A percentile compares a stretch with the other conserved stretches of the same genome.
phyloP scores from a whole-genome alignment of 2,888 invertebrate species.

The Heliconius hortense region DNA sequence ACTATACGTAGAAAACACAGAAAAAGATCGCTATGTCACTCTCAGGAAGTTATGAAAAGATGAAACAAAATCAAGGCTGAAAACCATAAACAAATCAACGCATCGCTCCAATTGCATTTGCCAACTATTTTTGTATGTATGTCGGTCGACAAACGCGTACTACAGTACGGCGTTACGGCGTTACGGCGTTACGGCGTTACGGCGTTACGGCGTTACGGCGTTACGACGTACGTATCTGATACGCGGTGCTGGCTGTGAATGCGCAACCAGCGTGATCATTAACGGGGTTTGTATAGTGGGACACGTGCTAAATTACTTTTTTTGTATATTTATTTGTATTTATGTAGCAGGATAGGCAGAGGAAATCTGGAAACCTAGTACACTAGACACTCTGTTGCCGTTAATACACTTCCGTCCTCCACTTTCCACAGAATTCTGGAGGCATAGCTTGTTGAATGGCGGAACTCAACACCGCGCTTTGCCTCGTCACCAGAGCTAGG shows the following conservation, averaged over 20 bases:
- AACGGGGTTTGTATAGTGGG: not conserved
- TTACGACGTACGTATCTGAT: slow-evolving; percentile 3
- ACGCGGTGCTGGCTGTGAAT: slow-evolving; percentile 13
- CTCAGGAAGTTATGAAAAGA: not conserved
- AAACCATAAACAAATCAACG: slow-evolving; percentile 5
- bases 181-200: no score
- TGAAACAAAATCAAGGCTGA: slow-evolving; percentile 2
- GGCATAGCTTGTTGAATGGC: no score
- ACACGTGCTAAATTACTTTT: not conserved
- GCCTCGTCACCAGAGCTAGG: no score
- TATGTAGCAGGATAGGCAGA: not conserved
- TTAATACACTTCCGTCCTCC: no score
- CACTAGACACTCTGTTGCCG: not conserved
- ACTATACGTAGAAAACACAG: not conserved
- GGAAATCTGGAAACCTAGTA: not conserved
- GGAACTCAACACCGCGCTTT: no score
- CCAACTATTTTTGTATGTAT: slow-evolving; percentile 17
- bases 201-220: no score
- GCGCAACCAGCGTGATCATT: slow-evolving; percentile 25
- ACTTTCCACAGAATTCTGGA: no score
- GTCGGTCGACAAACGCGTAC: slow-evolving; percentile 13
- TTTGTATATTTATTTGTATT: not conserved
- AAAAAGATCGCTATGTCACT: no score
- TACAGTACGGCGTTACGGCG: not conserved
- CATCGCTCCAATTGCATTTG: not conserved